These are phyloP conservation scores for Myotis yumanensis DNA, from an alignment of 2,113 vertebrate genomes.

Conservation along the genomic window DNA sequence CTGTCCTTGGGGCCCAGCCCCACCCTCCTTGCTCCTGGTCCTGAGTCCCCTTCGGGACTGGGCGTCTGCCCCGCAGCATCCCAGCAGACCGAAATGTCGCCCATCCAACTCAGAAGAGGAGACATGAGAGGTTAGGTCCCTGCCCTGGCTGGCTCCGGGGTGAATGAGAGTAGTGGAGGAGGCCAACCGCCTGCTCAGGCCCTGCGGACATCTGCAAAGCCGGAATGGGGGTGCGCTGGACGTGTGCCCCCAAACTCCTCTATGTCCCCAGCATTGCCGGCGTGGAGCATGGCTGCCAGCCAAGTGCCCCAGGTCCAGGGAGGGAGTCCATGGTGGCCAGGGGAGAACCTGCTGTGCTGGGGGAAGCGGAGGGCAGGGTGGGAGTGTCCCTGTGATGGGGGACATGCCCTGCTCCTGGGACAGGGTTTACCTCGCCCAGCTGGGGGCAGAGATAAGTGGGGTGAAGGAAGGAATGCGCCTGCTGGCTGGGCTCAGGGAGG, in stretches of 20 bases:
- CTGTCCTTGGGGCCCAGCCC: background rate
- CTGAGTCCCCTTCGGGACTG: background rate
- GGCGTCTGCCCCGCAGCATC: background rate
- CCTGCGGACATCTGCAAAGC: background rate
- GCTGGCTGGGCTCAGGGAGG: background rate
- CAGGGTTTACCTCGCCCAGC: background rate
- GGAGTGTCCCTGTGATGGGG: background rate
- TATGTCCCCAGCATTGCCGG: background rate
- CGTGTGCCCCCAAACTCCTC: no score
- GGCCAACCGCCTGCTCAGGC: background rate
- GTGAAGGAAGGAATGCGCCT: background rate
- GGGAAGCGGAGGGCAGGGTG: background rate
- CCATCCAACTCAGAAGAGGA: fast-evolving
- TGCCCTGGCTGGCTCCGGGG: background rate
- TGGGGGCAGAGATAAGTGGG: background rate
- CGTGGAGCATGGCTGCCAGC: background rate
- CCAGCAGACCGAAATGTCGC: fast-evolving
- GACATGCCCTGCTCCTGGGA: background rate
- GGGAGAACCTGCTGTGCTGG: background rate
- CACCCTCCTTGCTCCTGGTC: background rate
- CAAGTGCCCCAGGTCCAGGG: no score
- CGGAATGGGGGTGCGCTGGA: no score
- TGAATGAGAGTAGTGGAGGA: background rate
- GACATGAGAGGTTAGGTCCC: background rate
- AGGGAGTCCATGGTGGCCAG: no score